These are phyloP conservation scores for Tanytarsus gracilentus DNA, from an alignment of 2,888 invertebrate species.

Conservation along the genomic window DNA sequence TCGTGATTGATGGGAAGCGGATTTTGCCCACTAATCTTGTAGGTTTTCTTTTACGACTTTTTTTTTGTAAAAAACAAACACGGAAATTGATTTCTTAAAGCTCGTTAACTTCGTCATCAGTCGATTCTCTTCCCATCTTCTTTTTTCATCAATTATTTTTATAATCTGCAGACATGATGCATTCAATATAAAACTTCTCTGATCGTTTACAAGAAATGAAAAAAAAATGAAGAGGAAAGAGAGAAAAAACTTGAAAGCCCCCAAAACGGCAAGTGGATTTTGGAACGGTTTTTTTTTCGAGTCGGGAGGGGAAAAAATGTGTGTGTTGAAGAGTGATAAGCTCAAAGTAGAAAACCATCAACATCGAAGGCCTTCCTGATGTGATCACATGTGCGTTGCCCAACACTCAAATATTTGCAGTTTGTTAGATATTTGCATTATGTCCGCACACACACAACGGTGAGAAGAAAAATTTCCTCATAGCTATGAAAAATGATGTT, in stretches of 20 bases:
- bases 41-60: not conserved
- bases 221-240: not conserved
- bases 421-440: too few species aligned
- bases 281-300: not conserved
- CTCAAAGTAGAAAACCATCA: not conserved
- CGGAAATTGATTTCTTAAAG: not conserved
- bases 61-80: not conserved
- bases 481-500: not conserved
- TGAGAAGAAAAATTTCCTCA: not conserved
- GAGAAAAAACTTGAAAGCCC: constrained; percentile 5
- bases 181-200: not conserved
- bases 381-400: not conserved
- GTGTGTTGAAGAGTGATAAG: not conserved
- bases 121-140: too few species aligned
- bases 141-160: not conserved
- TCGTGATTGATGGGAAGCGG: constrained; percentile 4
- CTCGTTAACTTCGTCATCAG: not conserved
- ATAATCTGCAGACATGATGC: not conserved
- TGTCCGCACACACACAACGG: too few species aligned
- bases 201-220: not conserved
- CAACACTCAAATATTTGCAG: not conserved
- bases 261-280: not conserved
- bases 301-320: not conserved
- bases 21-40: not conserved
- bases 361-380: constrained; percentile 2